Conservation (phyloP, 2,888 invertebrate species). For the Suillia variegata region DNA sequence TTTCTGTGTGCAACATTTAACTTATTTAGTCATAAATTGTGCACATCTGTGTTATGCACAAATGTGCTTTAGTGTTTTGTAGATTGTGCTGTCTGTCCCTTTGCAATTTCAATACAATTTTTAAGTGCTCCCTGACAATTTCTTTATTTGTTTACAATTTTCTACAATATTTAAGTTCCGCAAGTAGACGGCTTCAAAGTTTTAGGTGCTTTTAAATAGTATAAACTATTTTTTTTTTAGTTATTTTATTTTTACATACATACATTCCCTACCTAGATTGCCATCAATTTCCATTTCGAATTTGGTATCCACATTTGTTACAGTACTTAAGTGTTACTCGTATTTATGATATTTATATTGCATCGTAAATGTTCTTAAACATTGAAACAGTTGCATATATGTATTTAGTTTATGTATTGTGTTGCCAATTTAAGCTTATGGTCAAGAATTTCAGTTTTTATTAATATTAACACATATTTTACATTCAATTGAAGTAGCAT, state of each 20-base stretch:
- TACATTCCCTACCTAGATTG: conserved; percentile 54
- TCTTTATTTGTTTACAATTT: conserved; percentile 1
- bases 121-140: conserved; percentile 21
- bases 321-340: neutral
- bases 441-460: too few relatives aligned
- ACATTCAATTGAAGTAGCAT: neutral
- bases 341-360: neutral
- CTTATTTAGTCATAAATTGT: too few relatives aligned
- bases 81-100: neutral
- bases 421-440: conserved; percentile 22
- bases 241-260: conserved; percentile 21
- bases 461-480: conserved; percentile 8
- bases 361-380: too few relatives aligned
- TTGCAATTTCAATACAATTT: neutral
- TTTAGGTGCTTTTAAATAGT: too few relatives aligned
- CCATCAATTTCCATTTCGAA: conserved; percentile 45
- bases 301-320: conserved; percentile 16
- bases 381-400: neutral
- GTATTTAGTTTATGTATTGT: conserved; percentile 22
- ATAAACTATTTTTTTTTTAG: conserved; percentile 2
- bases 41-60: too few relatives aligned
- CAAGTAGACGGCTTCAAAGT: too few relatives aligned
- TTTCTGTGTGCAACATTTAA: too few relatives aligned
- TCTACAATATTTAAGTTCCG: too few relatives aligned
- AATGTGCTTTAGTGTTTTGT: too few relatives aligned